Base-by-base conservation (phyloP, 2,888 invertebrate species). In the Leptinotarsa peninsularis region DNA sequence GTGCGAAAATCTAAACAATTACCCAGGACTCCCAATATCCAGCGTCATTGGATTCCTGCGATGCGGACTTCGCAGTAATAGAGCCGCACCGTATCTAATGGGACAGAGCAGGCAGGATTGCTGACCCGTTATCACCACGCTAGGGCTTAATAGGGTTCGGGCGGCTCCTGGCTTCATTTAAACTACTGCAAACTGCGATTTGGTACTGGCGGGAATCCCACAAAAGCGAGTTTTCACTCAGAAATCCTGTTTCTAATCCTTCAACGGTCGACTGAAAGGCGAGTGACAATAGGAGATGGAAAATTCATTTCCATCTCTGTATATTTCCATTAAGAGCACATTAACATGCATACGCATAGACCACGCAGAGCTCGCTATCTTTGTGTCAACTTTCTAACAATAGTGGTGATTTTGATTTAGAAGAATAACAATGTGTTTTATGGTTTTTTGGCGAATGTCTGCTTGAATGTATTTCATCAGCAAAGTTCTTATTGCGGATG, bases 71-170 rank as follows among this genome's bases (percentile, higher is more conserved):
- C 77, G 72, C 77, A 79, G 80, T 84, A 84, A 84, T 83, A 83
- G 83, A 83, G 83, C 84, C 84, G 81, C 82, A 82, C 79, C 79
- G 81, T 82, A 82, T 84, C 83, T 85, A 85, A 86, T 86, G 85
- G 85, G 82, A 82, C 83, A 84, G 84, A 85, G 85, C 85, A 84
- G 82, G 81, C 84, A 81, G 85, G 84, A 85, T 85, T 86, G 86
- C 84, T 86, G 86, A 86, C 85, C 85, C 85, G 85, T 86, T 86
- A 86, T 86, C 85, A 81, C 84, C 83, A 81, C 81, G 81, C 79
- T 81, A 82, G 80, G 83, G 83, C 83, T 85, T 86, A 86, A 85
- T 84, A 83, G 85, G 85, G 83, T 84, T 82, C 54, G 83, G 82
- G 77, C 78, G 79, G 83, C 79, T 81, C 83, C 81, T 80, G 83